These are phyloP conservation scores for Recurvirostra avosetta DNA, from an alignment of 2,113 vertebrate genomes.

Conservation along the genomic window DNA sequence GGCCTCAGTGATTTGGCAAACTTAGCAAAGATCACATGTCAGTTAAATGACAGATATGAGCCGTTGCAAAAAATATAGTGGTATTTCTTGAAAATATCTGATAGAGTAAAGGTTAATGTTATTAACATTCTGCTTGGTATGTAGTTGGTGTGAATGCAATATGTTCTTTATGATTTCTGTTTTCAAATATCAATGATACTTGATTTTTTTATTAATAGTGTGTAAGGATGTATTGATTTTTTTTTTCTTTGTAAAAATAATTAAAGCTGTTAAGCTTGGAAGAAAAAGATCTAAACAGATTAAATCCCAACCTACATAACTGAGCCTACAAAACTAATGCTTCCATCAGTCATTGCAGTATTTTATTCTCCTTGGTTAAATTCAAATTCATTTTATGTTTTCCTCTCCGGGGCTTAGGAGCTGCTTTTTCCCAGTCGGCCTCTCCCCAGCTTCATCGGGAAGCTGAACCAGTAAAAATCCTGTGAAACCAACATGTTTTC, in stretches of 20 bases:
- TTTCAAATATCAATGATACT: conserved; percentile 43
- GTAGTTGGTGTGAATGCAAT: conserved; percentile 57
- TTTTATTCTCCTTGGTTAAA: not conserved
- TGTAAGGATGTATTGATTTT: not conserved
- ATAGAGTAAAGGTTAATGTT: conserved; percentile 62
- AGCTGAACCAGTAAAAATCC: not conserved
- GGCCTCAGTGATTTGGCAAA: conserved; percentile 64
- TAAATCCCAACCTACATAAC: not conserved
- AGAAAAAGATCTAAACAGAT: not conserved
- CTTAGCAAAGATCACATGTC: conserved; percentile 67
- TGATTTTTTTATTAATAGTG: not conserved
- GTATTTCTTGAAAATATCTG: conserved; percentile 61
- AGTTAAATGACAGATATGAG: conserved; percentile 58
- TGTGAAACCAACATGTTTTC: not conserved
- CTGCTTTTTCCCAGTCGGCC: not conserved
- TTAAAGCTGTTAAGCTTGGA: conserved; percentile 11
- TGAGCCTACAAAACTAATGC: not conserved
- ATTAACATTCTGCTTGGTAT: conserved; percentile 55
- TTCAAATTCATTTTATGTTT: conserved; percentile 3
- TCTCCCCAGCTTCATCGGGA: not conserved
- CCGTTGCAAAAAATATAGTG: conserved; percentile 37
- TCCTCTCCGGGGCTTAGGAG: not conserved
- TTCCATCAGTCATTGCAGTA: not conserved
- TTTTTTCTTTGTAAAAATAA: conserved; percentile 7
- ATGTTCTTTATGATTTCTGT: conserved; percentile 49